Base-by-base conservation (phyloP, 92 coral and sea anemone species). In the Virgularia gustaviana region DNA sequence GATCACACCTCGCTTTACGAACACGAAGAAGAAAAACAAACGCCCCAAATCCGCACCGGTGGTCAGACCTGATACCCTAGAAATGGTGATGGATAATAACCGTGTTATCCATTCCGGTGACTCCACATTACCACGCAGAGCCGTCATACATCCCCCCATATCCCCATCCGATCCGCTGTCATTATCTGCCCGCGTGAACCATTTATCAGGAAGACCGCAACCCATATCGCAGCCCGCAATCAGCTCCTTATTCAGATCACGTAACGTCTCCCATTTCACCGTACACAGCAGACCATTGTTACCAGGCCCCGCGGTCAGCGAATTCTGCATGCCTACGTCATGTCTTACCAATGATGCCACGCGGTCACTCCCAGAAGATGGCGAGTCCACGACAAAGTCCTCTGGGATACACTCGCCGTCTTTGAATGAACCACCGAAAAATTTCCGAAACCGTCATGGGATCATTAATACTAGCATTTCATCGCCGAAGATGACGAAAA, bases 261-360 rank as follows among this genome's bases (percentile, higher is more conserved):
- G 88, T 16, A 74, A 78, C 28, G 87, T 90, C 3, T 88, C 97
- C 10, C 86, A 76, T 45, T 92, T 89, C 76, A 87, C 98, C 9
- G 96, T 94, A 2, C 85, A 82, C 24, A 92, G 96, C 58, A 85
- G 84, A 35, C 72, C 87, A 37, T 77, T 85, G 11, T 95, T 84
- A 16, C 80, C 86, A 13, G 65, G 72, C 8, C 71, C 89, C 1
- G 86, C 90, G 2, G 84, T 76, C 9, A 89, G 85, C 49, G 90
- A 87, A 52, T 89, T 85, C 44, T 86, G 96, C 53, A 63, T 83
- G 30, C 88, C 97, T 5, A 83, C 85, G 10, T 81, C 81, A 24
- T 83, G 91, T 63, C 49, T 60, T 63, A 44, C 72, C 42, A 75
- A 66, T n/a, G 33, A 44, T 0, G 1, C 18, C 7, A 45, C 74